A percentile compares a stretch with the other conserved stretches of the same genome.
phyloP scores from a whole-genome alignment of 2,113 vertebrate genomes.

The Pipa parva region DNA sequence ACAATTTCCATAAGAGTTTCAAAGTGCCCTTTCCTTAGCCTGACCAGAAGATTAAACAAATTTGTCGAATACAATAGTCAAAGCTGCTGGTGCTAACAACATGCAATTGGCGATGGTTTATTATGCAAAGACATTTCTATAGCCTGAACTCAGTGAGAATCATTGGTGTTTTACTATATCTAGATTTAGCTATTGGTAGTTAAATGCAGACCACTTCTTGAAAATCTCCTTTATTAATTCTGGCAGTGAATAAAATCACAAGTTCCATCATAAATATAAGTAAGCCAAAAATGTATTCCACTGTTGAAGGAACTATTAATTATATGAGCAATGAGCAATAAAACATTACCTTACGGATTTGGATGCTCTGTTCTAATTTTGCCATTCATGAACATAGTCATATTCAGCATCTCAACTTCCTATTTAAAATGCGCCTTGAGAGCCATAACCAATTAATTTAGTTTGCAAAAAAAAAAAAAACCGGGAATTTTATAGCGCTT shows the following conservation, averaged over 20 bases:
- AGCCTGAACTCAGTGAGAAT: constrained; percentile 55
- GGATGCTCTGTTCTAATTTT: constrained; percentile 42
- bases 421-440: constrained; percentile 44
- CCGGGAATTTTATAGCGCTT: constrained; percentile 46
- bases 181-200: constrained; percentile 57
- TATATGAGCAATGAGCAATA: constrained; percentile 51
- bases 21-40: not conserved
- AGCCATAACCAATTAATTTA: constrained; percentile 44
- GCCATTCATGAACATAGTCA: constrained; percentile 45
- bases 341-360: constrained; percentile 44
- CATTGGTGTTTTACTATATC: constrained; percentile 62
- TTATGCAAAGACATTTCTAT: constrained; percentile 58
- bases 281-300: constrained; percentile 46
- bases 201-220: constrained; percentile 55
- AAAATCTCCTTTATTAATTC: constrained; percentile 59
- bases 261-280: constrained; percentile 51
- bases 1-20: not conserved
- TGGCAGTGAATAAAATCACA: constrained; percentile 54
- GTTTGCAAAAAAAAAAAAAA: constrained; percentile 50
- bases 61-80: constrained; percentile 15
- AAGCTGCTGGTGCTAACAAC: constrained; percentile 55
- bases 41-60: constrained; percentile 31
- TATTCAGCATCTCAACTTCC: constrained; percentile 34
- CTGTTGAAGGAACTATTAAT: constrained; percentile 51
- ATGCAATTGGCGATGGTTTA: constrained; percentile 61